Base-by-base conservation (phyloP, 2,797 vertebrate genomes). In the Cercopithecus petaurista region DNA sequence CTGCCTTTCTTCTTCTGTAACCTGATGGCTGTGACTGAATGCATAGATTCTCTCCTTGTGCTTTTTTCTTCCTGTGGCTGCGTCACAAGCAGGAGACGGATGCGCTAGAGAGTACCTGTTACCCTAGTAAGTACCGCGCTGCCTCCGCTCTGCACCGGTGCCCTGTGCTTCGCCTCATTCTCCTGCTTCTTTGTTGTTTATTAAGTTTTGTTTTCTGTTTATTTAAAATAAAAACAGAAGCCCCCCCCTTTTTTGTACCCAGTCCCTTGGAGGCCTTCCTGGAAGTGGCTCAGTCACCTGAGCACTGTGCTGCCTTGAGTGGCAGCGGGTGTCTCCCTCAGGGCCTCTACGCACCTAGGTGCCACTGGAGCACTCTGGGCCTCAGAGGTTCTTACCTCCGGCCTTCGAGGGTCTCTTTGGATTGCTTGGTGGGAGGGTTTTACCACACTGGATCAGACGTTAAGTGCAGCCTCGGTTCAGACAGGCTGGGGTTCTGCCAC, bases 101-200 rank as follows among this genome's bases (percentile, higher is more conserved):
- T 99, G 99, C 99, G 99, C 99, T 99, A 99, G 99, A 99, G 99
- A 99, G 99, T 99, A 99, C 99, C 99, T 99, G 99, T 99, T 99
- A 98, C 99, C 99, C 99, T 99, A 99, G 99, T 99, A 99, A 99
- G 99, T 99, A 99, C 98, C 99, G 98, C 98, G 97, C 96, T 98
- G 50, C 79, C 61, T 50, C 79, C 97, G 96, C 94, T 97, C 80
- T n/a, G 19, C 50, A 75, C 92, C 64, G 61, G 75, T 76, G 87
- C 97, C 97, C 90, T 94, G 89, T 98, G 99, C 99, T 99, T 99
- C 98, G 99, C 99, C 98, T 99, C 98, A 97, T 97, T 96, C 97
- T 98, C 88, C 97, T 98, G 98, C 99, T 97, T 98, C 97, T 98
- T 97, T 98, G 97, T 98, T 96, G 98, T 98, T 98, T 93, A 48